These are phyloP conservation scores for Apocheima hispidaria DNA, from an alignment of 2,888 invertebrate species.

Conservation along the genomic window DNA sequence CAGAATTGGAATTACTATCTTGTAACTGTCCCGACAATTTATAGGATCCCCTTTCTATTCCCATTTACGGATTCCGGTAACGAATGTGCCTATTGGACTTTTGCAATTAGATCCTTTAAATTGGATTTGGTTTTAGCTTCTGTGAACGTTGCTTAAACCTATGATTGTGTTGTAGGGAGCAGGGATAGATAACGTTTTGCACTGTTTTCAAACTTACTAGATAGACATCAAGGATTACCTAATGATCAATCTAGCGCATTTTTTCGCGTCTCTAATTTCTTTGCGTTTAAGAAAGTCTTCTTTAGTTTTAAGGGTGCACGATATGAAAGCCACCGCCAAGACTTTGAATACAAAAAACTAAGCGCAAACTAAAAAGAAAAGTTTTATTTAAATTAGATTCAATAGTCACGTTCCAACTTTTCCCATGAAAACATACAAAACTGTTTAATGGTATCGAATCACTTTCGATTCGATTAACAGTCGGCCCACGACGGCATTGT, in stretches of 20 bases:
- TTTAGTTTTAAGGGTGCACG: not conserved
- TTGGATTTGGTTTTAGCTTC: constrained; percentile 26
- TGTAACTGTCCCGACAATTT: constrained; percentile 47
- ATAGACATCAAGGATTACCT: too few relatives aligned
- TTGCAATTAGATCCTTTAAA: constrained; percentile 38
- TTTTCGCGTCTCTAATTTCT: not conserved
- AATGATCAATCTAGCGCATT: too few relatives aligned
- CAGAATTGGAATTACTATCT: constrained; percentile 44
- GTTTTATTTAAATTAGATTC: constrained; percentile 21
- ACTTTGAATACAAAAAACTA: constrained; percentile 15
- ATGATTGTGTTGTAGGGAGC: not conserved
- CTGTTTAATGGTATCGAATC: constrained; percentile 39
- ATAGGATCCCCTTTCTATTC: constrained; percentile 45
- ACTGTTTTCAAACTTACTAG: not conserved
- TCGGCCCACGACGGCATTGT: constrained; percentile 42
- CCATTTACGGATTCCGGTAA: constrained; percentile 42
- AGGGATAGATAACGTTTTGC: not conserved
- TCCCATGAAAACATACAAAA: constrained; percentile 40
- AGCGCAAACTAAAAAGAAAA: constrained; percentile 11
- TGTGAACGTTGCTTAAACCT: constrained; percentile 9
- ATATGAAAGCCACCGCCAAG: not conserved
- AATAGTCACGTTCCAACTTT: constrained; percentile 41
- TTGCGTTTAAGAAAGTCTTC: constrained; percentile 6
- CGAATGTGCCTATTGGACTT: constrained; percentile 41
- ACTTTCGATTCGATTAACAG: constrained; percentile 45